These are phyloP conservation scores for Drosophila jambulina DNA, from an alignment of 1,140 invertebrate genomes.

Conservation along the genomic window DNA sequence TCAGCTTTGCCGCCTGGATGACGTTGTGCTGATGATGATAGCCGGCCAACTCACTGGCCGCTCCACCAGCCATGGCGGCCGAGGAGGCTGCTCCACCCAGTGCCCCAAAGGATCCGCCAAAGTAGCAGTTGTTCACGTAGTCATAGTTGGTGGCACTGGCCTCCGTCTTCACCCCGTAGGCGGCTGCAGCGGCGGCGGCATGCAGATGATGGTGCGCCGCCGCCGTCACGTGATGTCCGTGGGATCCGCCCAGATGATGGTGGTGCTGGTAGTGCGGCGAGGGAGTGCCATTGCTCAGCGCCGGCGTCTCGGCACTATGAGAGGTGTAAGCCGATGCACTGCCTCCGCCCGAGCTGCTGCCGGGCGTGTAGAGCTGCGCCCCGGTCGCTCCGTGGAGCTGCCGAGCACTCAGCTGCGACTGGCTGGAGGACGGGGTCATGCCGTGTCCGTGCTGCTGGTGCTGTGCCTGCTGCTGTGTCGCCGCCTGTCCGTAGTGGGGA, in stretches of 20 bases:
- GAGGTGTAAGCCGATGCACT: conserved; percentile 69
- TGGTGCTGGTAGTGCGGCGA: conserved; percentile 80
- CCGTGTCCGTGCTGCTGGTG: conserved; percentile 53
- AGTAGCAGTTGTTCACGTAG: conserved; percentile 84
- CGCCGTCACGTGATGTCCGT: conserved; percentile 61
- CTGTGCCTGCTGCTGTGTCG: conserved; percentile 49
- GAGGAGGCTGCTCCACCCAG: conserved; percentile 56
- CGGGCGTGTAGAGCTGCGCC: conserved; percentile 62
- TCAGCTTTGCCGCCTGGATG: conserved; percentile 91
- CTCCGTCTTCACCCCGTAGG: conserved; percentile 81
- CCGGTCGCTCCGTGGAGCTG: conserved; percentile 54
- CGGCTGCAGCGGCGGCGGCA: conserved; percentile 66
- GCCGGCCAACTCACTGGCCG: conserved; percentile 86
- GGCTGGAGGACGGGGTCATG: conserved; percentile 21
- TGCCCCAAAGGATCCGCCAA: conserved; percentile 75
- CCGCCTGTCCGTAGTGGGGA: conserved; percentile 53
- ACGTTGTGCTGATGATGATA: conserved; percentile 93
- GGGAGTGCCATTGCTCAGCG: conserved; percentile 76
- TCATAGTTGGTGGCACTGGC: conserved; percentile 81
- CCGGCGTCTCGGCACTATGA: conserved; percentile 65
- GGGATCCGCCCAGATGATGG: conserved; percentile 67
- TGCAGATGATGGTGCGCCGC: conserved; percentile 82
- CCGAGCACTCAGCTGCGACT: conserved; percentile 61
- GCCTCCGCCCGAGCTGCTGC: conserved; percentile 59
- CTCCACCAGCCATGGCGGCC: conserved; percentile 77